Base-by-base conservation (phyloP, 2,888 invertebrate species). In the Prenolepis imparis region DNA sequence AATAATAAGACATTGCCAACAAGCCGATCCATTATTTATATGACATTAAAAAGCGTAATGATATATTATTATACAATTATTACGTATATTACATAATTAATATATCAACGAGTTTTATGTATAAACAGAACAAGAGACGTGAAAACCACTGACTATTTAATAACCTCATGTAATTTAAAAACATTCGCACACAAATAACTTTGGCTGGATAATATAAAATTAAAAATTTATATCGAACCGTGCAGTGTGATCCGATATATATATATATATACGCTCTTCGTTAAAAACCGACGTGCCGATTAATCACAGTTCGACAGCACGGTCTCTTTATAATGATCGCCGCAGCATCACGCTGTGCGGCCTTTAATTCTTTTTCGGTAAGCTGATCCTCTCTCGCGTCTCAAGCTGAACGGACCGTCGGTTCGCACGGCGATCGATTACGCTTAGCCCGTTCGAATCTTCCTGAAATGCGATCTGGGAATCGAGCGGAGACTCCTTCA, bases 381-480 rank as follows among this genome's bases (percentile, higher is more conserved):
- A 64, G 24, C 28, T 48, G 61, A 73, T 77, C 59, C 72, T 84
- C 74, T 84, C 64, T 66, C 63, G 83, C 28, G 74, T n/a, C 77
- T 59, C 44, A 72, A 73, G 83, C 82, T 84, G 74, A 82, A 87
- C 87, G 82, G 89, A 83, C 85, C 83, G 84, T 77, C 88, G 82
- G 88, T 89, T 90, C 90, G 88, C 87, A 88, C 87, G 87, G 86
- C 86, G 90, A 92, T 92, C 91, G 91, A 92, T 92, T 91, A 89
- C 91, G 87, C 91, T 91, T 84, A 90, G 90, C 86, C 86, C 85
- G 88, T 87, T 90, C 89, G 90, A 87, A 89, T 87, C 90, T 88
- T 89, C 86, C 87, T 87, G 91, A 92, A 91, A 91, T 89, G 91
- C 89, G 92, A 92, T 90, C 91, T 89, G 90, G 89, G 91, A 92